Base-by-base conservation (phyloP, 2,797 vertebrate genomes). In the Manis crassicaudata region DNA sequence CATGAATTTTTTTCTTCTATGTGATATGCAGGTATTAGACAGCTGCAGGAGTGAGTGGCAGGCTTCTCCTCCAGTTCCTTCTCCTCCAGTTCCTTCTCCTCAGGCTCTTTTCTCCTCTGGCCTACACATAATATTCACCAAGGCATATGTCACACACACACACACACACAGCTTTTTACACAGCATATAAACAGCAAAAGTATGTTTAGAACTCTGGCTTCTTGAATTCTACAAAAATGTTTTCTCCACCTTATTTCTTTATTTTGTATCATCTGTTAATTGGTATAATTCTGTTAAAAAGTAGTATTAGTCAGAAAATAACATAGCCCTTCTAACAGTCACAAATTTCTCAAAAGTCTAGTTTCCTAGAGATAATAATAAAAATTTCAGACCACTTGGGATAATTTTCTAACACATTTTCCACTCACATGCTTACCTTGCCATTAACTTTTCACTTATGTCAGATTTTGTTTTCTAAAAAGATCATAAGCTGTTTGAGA, bases 381-480 rank as follows among this genome's bases (percentile, higher is more conserved):
- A 82, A 94, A 81, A 63, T 9, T 87, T 67, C 7, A 27, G 2
- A 60, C 58, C 27, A 25, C 54, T 81, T 72, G 56, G 32, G 84
- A 54, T 46, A 68, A 50, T 79, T 88, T 81, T 91, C 86, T 56
- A 72, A 63, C 2, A 75, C 1, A 10, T 83, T 93, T 87, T 93
- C 50, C 37, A 83, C 32, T 37, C 60, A 91, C 13, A 73, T 12
- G 27, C 46, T 75, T 65, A 37, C 56, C 56, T 67, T 67, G 54
- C 13, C 63, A 20, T 54, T 65, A 94, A 84, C 58, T 65, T 90
- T 70, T 76, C 29, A 62, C 3, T 68, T 37, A 67, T 13, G 40
- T 77, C 82, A 80, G 37, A 68, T 54, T 87, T 72, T 90, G 11
- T 54, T 95, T 95, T 76, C 82, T 88, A 56, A 84, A 94, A 88